Evolutionary conservation across 2,797 vertebrate genomes (phyloP), one percentile per base, ranked within the genome.

Genomic region (Acrocephalus scirpaceus): DNA sequence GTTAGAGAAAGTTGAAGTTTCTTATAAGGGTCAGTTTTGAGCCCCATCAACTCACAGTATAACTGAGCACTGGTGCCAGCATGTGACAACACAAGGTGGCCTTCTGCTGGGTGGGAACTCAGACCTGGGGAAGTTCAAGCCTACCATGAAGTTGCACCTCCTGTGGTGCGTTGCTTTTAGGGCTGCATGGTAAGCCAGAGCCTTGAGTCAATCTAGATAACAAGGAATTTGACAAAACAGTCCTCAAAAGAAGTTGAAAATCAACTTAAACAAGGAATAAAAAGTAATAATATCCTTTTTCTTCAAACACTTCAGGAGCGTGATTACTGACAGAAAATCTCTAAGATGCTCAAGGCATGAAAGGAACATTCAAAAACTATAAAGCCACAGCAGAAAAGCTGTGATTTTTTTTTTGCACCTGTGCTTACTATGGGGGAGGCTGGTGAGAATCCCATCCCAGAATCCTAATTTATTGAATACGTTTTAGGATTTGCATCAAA

Each of bases 401-500:
- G 10, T 86, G 69, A 74, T 34, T 71, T 90, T 71, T n/a, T 90
- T 93, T 93, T 92, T 75, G 70, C 80, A 84, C 80, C 80, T 86
- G 57, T 75, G 45, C 50, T 78, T 93, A 54, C n/a, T 38, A 7
- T 51, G 51, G 50, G 10, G 50, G 26, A 75, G 13, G 45, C 19
- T 86, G 65, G 42, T 88, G 88, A 92, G 56, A 87, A 62, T 83
- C 32, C 62, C 36, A n/a, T 86, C 48, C 32, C 64, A 62, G 54
- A 81, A 56, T 82, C 73, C 50, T 66, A 44, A 90, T 87, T 86
- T 92, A 38, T 66, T 88, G 77, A 96, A 78, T 60, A 12, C 15
- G 29, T 84, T 90, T 94, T 89, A 75, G 13, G 16, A 48, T 87
- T 88, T 86, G 9, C 56, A 86, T 93, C 54, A 69, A 30, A 69